Evolutionary conservation across 92 coral and sea anemone genomes (phyloP).

Genomic region (Zoanthus solanderi): DNA sequence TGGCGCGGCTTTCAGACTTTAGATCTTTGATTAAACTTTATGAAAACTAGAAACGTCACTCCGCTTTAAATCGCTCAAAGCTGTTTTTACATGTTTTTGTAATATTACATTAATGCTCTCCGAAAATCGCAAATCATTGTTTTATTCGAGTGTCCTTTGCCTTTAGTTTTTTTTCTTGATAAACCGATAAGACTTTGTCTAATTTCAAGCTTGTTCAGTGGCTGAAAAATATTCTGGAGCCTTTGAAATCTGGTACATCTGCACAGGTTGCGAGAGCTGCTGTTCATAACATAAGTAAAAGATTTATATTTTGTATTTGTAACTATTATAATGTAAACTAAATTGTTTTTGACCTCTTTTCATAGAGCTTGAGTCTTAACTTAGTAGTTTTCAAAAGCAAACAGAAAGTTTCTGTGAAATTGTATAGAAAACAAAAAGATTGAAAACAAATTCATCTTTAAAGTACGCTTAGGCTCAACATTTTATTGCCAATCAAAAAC

Average conservation of each 20-base stretch:
- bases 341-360: not conserved
- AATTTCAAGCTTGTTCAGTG: not conserved
- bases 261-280: not conserved
- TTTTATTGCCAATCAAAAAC: not conserved
- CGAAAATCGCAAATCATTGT: constrained; percentile 2
- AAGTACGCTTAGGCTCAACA: not conserved
- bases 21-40: constrained; percentile 1
- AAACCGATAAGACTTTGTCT: not conserved
- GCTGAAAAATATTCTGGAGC: not conserved
- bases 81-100: not conserved
- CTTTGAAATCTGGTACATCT: no score
- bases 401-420: not conserved
- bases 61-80: not conserved
- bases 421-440: not conserved
- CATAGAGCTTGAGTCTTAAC: not conserved
- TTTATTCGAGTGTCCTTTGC: constrained; percentile 11
- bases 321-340: not conserved
- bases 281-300: not conserved
- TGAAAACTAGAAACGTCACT: not conserved
- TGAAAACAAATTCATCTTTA: not conserved
- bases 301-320: not conserved
- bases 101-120: constrained; percentile 23
- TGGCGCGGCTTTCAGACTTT: not conserved
- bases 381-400: not conserved
- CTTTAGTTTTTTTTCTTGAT: not conserved